These are phyloP conservation scores for Plecturocebus donacophilus DNA, from an alignment of 2,113 vertebrate species.

Conservation along the genomic window DNA sequence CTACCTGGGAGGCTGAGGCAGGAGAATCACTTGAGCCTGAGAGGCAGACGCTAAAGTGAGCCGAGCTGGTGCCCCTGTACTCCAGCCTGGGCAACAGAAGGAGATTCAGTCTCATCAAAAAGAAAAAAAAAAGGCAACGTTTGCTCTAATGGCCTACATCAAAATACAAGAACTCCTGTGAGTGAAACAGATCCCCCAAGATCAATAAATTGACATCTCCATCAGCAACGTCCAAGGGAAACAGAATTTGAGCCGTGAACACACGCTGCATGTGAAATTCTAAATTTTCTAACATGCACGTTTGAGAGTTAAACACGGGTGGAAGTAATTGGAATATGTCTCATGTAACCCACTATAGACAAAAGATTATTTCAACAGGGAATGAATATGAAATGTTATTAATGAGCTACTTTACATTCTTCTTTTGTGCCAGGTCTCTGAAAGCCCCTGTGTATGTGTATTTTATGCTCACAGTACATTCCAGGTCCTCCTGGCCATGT, in stretches of 20 bases:
- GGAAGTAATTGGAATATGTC: background rate
- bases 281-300: background rate
- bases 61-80: too few species aligned
- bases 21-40: too few species aligned
- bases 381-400: too few species aligned
- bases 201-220: background rate
- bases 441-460: background rate
- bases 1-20: too few species aligned
- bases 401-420: background rate
- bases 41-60: too few species aligned
- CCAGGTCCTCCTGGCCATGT: background rate
- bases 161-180: background rate
- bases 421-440: too few species aligned
- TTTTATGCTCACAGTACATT: background rate
- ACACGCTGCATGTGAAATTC: accelerated
- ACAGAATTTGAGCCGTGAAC: background rate
- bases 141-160: background rate
- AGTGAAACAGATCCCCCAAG: background rate
- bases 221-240: accelerated
- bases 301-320: background rate
- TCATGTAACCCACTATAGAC: background rate
- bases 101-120: too few species aligned
- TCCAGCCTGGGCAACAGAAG: too few species aligned
- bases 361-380: background rate
- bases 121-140: background rate